phyloP scores from a whole-genome alignment of 2,888 invertebrate genomes.

The Dicyrtomina minuta region DNA sequence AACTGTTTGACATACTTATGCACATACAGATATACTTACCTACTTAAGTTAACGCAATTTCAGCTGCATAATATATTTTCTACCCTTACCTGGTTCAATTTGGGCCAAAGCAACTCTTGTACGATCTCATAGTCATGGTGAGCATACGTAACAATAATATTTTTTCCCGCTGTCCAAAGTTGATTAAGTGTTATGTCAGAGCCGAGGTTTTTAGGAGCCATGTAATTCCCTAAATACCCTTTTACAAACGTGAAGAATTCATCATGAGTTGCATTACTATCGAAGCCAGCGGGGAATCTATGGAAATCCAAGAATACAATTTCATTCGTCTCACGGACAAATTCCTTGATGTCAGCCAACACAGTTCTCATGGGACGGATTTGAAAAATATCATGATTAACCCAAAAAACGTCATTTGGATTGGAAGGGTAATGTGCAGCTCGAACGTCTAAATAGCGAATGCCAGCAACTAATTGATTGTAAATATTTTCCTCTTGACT shows the following conservation, averaged over 20 bases:
- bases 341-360: constrained; percentile 61
- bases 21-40: too few relatives aligned
- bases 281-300: constrained; percentile 71
- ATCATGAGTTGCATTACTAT: constrained; percentile 57
- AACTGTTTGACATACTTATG: too few relatives aligned
- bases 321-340: constrained; percentile 65
- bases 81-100: constrained; percentile 37
- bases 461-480: constrained; percentile 79
- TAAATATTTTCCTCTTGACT: constrained; percentile 78
- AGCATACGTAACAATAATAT: constrained; percentile 35
- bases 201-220: constrained; percentile 28
- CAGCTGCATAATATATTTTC: too few relatives aligned
- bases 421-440: constrained; percentile 66
- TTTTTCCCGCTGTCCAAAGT: constrained; percentile 30
- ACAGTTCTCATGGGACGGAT: constrained; percentile 65
- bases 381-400: constrained; percentile 71
- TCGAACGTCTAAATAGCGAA: constrained; percentile 77
- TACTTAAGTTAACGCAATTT: too few relatives aligned
- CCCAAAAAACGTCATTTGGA: constrained; percentile 62
- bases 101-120: constrained; percentile 34
- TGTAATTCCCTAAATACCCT: constrained; percentile 47
- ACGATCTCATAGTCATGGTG: constrained; percentile 16
- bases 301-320: constrained; percentile 79
- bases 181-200: constrained; percentile 33
- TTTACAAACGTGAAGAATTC: constrained; percentile 57